phyloP scores from a whole-genome alignment of 2,888 invertebrate species.

The Parascotia fuliginaria region DNA sequence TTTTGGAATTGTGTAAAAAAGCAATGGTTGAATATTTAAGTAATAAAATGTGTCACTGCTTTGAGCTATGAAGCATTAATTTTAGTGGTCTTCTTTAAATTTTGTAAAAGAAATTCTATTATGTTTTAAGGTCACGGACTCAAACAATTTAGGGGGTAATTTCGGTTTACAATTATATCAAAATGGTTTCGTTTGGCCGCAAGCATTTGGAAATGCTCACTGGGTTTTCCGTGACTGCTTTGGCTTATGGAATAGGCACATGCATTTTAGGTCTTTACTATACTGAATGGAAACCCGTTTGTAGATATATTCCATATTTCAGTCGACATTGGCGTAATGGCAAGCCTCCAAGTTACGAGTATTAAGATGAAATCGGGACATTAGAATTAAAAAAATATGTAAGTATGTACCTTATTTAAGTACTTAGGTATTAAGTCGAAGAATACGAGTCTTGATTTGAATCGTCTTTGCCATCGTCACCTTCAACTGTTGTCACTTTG shows the following conservation, averaged over 20 bases:
- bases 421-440: neutral
- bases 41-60: too few relatives aligned
- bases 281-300: conserved; percentile 91
- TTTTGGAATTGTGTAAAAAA: too few relatives aligned
- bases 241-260: conserved; percentile 84
- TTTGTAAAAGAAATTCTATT: neutral
- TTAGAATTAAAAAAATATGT: neutral
- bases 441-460: too few relatives aligned
- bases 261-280: conserved; percentile 74
- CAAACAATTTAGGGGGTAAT: too few relatives aligned
- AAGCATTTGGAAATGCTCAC: conserved; percentile 84
- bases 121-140: too few relatives aligned
- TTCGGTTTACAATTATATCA: too few relatives aligned
- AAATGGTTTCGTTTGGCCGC: too few relatives aligned
- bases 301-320: conserved; percentile 89
- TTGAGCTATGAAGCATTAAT: too few relatives aligned
- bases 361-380: neutral
- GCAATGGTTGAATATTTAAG: too few relatives aligned
- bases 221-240: conserved; percentile 78
- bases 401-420: neutral
- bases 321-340: conserved; percentile 7
- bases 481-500: too few relatives aligned
- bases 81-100: too few relatives aligned
- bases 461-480: too few relatives aligned
- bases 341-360: neutral